These are phyloP conservation scores for Altica lythri DNA, from an alignment of 2,888 invertebrate genomes.

Conservation along the genomic window DNA sequence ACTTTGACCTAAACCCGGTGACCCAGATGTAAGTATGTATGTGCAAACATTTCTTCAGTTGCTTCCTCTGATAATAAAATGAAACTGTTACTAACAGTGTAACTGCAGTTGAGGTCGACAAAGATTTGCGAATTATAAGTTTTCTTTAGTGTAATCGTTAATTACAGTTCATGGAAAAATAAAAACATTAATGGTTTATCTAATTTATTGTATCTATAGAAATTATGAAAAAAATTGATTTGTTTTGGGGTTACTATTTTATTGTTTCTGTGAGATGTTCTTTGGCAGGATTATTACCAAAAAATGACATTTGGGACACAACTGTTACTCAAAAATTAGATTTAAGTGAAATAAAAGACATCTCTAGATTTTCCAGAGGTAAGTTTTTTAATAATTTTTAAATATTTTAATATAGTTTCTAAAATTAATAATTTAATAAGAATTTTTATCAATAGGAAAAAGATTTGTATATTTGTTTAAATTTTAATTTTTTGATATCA, in stretches of 20 bases:
- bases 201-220: no score
- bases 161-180: constrained; percentile 5
- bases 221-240: no score
- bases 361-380: constrained; percentile 44
- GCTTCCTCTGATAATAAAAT: constrained; percentile 7
- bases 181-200: constrained; percentile 9
- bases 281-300: constrained; percentile 40
- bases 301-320: constrained; percentile 11
- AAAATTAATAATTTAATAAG: background rate
- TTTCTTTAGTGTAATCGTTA: background rate
- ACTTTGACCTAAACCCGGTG: constrained; percentile 24
- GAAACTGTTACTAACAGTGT: background rate
- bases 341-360: background rate
- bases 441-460: background rate
- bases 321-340: constrained; percentile 6
- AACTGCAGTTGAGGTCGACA: background rate
- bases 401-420: background rate
- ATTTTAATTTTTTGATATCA: background rate
- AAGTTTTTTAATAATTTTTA: constrained; percentile 10
- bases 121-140: background rate
- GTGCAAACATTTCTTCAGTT: background rate
- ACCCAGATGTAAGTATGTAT: constrained; percentile 23
- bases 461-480: background rate
- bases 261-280: constrained; percentile 38
- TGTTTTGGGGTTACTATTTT: constrained; percentile 15